These are phyloP conservation scores for Herpetotheres cachinnans DNA, from an alignment of 2,113 vertebrate species.

Conservation along the genomic window DNA sequence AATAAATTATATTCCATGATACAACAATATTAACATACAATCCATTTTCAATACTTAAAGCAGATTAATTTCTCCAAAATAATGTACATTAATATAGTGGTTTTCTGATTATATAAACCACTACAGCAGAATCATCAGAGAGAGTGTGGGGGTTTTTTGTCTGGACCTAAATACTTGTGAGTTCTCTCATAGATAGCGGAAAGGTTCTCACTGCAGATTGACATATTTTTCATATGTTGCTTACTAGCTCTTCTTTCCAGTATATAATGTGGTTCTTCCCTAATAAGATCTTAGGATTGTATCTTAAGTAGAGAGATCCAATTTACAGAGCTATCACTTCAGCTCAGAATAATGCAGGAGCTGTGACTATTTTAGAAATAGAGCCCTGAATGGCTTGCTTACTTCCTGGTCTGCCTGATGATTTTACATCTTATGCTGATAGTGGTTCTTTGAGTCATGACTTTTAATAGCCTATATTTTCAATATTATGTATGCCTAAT, in stretches of 20 bases:
- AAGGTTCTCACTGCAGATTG: background rate
- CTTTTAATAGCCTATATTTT: background rate
- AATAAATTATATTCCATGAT: background rate
- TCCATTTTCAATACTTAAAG: background rate
- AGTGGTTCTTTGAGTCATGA: background rate
- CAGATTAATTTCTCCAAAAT: background rate
- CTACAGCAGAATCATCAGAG: background rate
- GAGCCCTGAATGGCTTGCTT: background rate
- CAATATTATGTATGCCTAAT: background rate
- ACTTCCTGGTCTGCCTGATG: background rate
- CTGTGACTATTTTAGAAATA: background rate
- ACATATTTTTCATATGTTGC: background rate
- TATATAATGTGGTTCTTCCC: background rate
- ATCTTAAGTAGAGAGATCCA: background rate
- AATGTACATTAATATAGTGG: background rate
- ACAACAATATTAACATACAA: background rate
- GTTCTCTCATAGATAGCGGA: fast-evolving
- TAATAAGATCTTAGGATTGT: background rate
- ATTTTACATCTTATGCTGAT: background rate
- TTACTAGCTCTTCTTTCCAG: background rate
- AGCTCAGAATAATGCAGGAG: background rate
- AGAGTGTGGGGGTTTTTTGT: fast-evolving
- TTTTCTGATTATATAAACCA: background rate
- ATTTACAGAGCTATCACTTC: background rate
- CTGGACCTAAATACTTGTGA: background rate